These are phyloP conservation scores for Drosophila putrida DNA, from an alignment of 2,888 invertebrate species.

Conservation along the genomic window DNA sequence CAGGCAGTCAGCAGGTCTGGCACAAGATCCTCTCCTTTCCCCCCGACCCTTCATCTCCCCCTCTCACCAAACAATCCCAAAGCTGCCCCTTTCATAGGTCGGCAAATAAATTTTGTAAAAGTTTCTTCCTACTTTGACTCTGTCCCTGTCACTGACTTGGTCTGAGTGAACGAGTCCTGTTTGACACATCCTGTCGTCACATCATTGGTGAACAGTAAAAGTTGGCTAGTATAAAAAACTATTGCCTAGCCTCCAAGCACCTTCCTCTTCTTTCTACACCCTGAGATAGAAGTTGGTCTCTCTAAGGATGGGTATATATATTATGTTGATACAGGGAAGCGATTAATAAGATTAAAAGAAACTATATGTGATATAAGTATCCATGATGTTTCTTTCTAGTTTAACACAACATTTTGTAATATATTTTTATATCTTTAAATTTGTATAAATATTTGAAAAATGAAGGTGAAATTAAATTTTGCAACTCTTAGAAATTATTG, in stretches of 20 bases:
- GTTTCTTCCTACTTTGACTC: conserved; percentile 24
- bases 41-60: too few relatives aligned
- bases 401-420: too few relatives aligned
- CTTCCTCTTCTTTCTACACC: background rate
- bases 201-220: conserved; percentile 41
- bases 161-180: conserved; percentile 41
- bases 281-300: conserved; percentile 10
- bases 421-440: too few relatives aligned
- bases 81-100: conserved; percentile 3
- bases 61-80: background rate
- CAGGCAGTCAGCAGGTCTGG: conserved; percentile 2
- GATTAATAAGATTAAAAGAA: too few relatives aligned
- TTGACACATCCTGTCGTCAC: conserved; percentile 72
- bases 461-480: too few relatives aligned
- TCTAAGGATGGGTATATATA: background rate
- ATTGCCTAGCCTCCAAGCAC: background rate
- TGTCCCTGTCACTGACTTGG: background rate
- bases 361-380: too few relatives aligned
- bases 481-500: too few relatives aligned
- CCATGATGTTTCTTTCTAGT: too few relatives aligned
- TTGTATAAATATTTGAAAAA: too few relatives aligned
- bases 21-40: too few relatives aligned
- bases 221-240: conserved; percentile 40
- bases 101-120: conserved; percentile 59
- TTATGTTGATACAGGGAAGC: too few relatives aligned